These are phyloP conservation scores for Gorsachius magnificus DNA, from an alignment of 2,797 vertebrate genomes.

Conservation along the genomic window DNA sequence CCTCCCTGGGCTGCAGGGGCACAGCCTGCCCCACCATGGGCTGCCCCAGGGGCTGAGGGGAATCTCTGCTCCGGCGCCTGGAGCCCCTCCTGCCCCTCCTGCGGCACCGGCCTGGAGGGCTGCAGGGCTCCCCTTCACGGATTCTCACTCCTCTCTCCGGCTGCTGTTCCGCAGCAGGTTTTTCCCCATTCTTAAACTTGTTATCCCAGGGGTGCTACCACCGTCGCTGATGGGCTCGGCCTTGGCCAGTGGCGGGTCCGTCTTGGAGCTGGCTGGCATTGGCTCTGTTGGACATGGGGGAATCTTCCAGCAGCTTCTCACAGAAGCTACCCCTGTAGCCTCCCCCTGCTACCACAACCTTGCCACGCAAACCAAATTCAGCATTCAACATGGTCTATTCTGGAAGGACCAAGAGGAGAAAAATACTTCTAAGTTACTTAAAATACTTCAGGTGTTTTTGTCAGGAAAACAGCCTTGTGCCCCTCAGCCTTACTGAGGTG, in stretches of 20 bases:
- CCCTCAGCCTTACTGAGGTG: neutral
- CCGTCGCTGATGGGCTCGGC: rapidly evolving
- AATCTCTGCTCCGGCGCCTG: neutral
- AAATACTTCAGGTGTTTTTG: neutral
- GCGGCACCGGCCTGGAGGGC: neutral
- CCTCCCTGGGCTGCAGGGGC: neutral
- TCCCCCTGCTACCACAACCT: neutral
- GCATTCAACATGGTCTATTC: neutral
- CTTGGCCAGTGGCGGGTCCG: rapidly evolving
- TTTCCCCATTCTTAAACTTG: neutral
- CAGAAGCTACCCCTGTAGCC: neutral
- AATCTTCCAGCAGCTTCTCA: neutral
- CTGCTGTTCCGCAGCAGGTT: neutral
- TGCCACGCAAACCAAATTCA: neutral
- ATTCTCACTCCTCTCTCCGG: neutral
- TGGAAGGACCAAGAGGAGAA: neutral
- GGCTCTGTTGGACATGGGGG: neutral
- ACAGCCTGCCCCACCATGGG: neutral
- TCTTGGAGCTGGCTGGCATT: neutral
- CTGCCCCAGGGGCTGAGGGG: neutral
- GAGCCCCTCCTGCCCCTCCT: neutral
- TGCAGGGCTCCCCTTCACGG: neutral
- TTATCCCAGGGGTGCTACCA: neutral
- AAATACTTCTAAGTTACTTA: neutral
- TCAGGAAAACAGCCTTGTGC: neutral